A percentile compares a stretch with the other conserved stretches of the same genome.
phyloP scores from a whole-genome alignment of 2,797 vertebrate species.

The Prunella strophiata region DNA sequence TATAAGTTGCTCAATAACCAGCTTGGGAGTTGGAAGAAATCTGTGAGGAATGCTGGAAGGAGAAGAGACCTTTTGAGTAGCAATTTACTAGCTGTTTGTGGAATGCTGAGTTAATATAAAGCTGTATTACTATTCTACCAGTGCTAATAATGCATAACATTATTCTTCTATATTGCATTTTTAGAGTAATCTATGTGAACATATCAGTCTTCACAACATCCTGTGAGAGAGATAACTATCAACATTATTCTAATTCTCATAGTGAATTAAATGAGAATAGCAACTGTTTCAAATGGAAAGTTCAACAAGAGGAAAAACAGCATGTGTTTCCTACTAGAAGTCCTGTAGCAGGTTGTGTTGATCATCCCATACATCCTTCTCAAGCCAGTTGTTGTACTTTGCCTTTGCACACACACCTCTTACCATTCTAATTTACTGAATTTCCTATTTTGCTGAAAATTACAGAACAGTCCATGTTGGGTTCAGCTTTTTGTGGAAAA shows the following conservation, averaged over 20 bases:
- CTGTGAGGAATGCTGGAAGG: background rate
- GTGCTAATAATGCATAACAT: slow-evolving; percentile 26
- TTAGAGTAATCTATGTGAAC: background rate
- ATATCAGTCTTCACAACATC: slow-evolving; percentile 1
- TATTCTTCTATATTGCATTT: slow-evolving; percentile 33
- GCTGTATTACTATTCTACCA: background rate
- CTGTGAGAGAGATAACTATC: slow-evolving; percentile 14
- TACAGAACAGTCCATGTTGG: background rate
- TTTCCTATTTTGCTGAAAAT: background rate
- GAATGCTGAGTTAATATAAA: slow-evolving; percentile 20
- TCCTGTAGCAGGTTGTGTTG: background rate
- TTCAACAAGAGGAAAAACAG: background rate
- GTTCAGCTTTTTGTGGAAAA: background rate
- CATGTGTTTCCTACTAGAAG: background rate
- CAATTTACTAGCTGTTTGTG: slow-evolving; percentile 5
- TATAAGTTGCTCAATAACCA: slow-evolving; percentile 27
- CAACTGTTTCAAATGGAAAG: background rate
- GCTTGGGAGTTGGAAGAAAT: slow-evolving; percentile 4
- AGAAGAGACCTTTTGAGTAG: slow-evolving; percentile 7
- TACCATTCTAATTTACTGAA: background rate
- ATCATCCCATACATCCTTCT: background rate
- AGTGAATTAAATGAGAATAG: slow-evolving; percentile 3
- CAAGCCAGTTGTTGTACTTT: background rate
- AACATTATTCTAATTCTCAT: background rate
- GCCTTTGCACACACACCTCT: background rate